Evolutionary conservation across 2,888 invertebrate species (phyloP).

Genomic region (Biston betularia): DNA sequence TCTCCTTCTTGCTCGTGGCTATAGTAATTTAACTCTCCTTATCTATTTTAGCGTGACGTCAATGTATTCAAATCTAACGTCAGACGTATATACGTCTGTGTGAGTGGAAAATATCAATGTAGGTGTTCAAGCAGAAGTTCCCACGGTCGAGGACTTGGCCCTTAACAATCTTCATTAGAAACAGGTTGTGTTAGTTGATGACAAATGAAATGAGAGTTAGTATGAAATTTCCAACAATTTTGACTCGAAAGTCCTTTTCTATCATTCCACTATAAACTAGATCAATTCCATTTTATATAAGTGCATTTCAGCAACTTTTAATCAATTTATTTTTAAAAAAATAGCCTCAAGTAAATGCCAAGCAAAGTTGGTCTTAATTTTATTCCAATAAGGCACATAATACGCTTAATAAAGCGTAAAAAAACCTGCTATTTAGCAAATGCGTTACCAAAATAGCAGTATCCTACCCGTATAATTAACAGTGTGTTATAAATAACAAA

Average conservation of each 20-base stretch:
- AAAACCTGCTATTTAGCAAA: conserved; percentile 2
- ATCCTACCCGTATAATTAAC: background rate
- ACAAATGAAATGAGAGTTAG: conserved; percentile 13
- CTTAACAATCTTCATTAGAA: background rate
- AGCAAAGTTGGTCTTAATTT: conserved; percentile 3
- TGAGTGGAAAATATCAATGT: too few species aligned
- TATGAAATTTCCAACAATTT: background rate
- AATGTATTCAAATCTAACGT: too few species aligned
- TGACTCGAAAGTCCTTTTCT: conserved; percentile 4
- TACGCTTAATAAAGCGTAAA: conserved; percentile 2
- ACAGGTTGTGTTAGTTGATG: conserved; percentile 12
- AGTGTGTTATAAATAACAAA: background rate
- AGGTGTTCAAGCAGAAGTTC: too few species aligned
- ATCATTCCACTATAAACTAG: background rate
- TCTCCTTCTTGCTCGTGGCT: too few species aligned
- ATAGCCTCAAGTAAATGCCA: conserved; percentile 6
- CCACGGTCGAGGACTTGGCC: too few species aligned
- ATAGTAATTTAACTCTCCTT: too few species aligned
- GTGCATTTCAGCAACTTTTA: conserved; percentile 6
- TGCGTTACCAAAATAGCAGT: background rate
- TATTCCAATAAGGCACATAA: conserved; percentile 12
- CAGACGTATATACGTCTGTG: too few species aligned
- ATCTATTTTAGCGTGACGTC: too few species aligned
- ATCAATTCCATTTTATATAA: conserved; percentile 26
- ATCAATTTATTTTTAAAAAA: background rate